Evolutionary conservation across 2,888 invertebrate genomes (phyloP).

Genomic region (Crepidodera aurea): DNA sequence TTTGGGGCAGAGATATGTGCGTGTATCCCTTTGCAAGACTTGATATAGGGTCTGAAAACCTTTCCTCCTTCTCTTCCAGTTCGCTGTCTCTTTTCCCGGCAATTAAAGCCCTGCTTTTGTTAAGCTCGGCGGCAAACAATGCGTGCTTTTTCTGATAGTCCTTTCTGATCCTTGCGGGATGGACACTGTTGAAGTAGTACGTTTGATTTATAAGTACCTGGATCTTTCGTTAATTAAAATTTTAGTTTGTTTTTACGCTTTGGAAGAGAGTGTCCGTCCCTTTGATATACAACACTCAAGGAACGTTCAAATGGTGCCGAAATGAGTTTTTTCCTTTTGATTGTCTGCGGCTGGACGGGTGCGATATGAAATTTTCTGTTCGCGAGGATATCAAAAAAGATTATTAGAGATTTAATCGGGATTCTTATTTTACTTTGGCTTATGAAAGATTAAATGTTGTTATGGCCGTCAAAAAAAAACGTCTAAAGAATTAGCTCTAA

Average conservation of each 20-base stretch:
- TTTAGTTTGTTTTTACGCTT: constrained; percentile 52
- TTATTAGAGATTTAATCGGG: not conserved
- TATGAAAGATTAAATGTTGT: no score
- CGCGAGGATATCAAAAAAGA: not conserved
- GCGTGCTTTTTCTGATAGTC: constrained; percentile 54
- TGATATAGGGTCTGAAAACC: constrained; percentile 43
- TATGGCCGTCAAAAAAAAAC: no score
- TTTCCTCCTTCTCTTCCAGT: constrained; percentile 38
- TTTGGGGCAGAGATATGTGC: constrained; percentile 57
- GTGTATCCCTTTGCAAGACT: constrained; percentile 51
- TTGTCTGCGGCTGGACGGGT: constrained; percentile 4
- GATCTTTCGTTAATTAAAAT: constrained; percentile 60
- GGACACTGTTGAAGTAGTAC: constrained; percentile 51
- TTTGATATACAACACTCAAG: constrained; percentile 41
- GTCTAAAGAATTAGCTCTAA: no score
- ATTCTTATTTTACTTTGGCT: constrained; percentile 9
- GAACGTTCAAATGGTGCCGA: constrained; percentile 17
- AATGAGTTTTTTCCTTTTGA: constrained; percentile 19
- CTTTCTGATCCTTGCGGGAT: constrained; percentile 54
- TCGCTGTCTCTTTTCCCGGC: constrained; percentile 40
- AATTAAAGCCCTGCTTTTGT: constrained; percentile 60
- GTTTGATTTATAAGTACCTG: constrained; percentile 58
- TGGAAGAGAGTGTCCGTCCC: constrained; percentile 38
- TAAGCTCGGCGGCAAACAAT: constrained; percentile 59
- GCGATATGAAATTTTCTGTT: constrained; percentile 19